phyloP scores from a whole-genome alignment of 2,888 invertebrate species.

The Amiota mariae region DNA sequence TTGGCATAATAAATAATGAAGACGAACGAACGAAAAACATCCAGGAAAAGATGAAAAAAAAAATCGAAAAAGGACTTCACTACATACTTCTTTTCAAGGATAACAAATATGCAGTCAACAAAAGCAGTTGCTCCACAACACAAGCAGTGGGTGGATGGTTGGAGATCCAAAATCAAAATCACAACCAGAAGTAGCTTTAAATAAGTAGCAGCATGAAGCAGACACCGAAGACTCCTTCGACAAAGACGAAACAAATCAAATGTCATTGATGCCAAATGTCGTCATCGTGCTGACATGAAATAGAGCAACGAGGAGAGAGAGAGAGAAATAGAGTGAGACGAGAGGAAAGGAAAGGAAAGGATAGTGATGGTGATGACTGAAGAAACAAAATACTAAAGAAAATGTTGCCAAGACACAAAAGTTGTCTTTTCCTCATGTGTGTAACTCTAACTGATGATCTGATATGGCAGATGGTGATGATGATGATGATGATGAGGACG shows the following conservation, averaged over 20 bases:
- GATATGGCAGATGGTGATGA: too few species aligned
- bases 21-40: background rate
- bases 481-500: too few species aligned
- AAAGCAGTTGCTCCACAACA: background rate
- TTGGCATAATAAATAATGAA: constrained; percentile 25
- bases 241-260: constrained; percentile 14
- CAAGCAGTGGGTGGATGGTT: background rate
- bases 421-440: too few species aligned
- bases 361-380: too few species aligned
- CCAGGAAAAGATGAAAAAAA: background rate
- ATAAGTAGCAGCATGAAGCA: constrained; percentile 1
- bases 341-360: too few species aligned
- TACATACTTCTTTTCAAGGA: background rate
- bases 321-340: constrained; percentile 46
- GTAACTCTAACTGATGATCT: too few species aligned
- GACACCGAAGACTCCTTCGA: background rate
- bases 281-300: constrained; percentile 13
- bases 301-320: background rate
- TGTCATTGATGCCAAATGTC: constrained; percentile 67
- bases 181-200: constrained; percentile 29
- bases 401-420: background rate
- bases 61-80: background rate
- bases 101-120: background rate
- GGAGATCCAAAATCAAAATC: too few species aligned
- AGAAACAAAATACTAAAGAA: background rate